Percentiles rank a stretch among this genome's conserved stretches.
phyloP scores from a whole-genome alignment of 1,140 invertebrate genomes.

The Eurosta solidaginis region DNA sequence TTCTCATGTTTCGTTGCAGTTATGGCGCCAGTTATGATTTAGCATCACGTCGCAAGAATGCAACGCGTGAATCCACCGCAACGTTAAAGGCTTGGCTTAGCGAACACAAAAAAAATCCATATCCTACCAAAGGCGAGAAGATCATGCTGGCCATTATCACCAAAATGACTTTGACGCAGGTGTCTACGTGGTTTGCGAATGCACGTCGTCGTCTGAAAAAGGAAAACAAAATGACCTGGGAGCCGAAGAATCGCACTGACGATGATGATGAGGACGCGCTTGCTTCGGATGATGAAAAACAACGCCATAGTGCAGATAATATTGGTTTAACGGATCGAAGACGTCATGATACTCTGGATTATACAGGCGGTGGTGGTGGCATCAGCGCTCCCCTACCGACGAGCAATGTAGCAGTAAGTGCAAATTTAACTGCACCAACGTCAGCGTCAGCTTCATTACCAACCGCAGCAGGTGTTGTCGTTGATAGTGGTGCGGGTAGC shows the following conservation, averaged over 20 bases:
- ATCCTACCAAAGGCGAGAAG: slow-evolving; percentile 98
- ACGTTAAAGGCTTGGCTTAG: slow-evolving; percentile 96
- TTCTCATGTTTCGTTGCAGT: slow-evolving; percentile 66
- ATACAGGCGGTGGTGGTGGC: not conserved
- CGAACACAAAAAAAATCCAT: slow-evolving; percentile 97
- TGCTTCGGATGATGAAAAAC: slow-evolving; percentile 77
- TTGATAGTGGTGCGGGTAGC: slow-evolving; percentile 1
- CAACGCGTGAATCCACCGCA: slow-evolving; percentile 92
- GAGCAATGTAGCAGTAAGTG: not conserved
- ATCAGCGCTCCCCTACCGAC: not conserved
- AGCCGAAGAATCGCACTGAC: slow-evolving; percentile 83
- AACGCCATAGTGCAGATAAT: slow-evolving; percentile 66
- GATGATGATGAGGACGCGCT: slow-evolving; percentile 85
- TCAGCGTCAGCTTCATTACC: not conserved
- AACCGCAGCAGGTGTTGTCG: not conserved
- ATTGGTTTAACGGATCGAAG: not conserved
- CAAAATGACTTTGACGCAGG: slow-evolving; percentile 98
- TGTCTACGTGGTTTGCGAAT: slow-evolving; percentile 98
- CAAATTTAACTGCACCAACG: not conserved
- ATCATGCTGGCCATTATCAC: slow-evolving; percentile 97
- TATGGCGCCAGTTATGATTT: slow-evolving; percentile 90
- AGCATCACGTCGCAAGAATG: slow-evolving; percentile 90
- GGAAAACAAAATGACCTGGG: slow-evolving; percentile 98
- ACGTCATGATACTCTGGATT: not conserved
- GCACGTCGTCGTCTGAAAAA: slow-evolving; percentile 92